Evolutionary conservation across 1,140 invertebrate genomes (phyloP).

Genomic region (Pseudomyrmex cubaensis): DNA sequence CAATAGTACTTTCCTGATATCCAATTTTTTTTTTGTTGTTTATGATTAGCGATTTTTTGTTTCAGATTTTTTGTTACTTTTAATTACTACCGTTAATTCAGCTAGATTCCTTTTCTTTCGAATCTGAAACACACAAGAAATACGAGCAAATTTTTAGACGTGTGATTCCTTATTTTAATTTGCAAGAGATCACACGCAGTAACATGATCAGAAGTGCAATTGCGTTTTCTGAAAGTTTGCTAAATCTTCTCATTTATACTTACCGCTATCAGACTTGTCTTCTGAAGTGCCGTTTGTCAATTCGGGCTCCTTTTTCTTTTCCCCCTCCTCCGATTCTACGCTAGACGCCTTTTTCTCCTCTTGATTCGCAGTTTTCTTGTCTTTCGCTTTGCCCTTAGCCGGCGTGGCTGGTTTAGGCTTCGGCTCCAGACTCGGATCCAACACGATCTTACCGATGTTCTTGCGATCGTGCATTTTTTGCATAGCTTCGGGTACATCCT

Average conservation of each 20-base stretch:
- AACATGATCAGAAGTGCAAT: neutral
- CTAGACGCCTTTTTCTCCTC: slow-evolving; percentile 87
- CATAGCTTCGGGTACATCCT: slow-evolving; percentile 95
- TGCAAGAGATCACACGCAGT: neutral
- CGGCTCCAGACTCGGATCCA: slow-evolving; percentile 92
- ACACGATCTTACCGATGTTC: slow-evolving; percentile 94
- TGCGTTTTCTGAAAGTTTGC: neutral
- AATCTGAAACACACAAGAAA: slow-evolving; percentile 80
- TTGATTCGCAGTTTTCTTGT: slow-evolving; percentile 89
- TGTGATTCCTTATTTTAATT: slow-evolving; percentile 1
- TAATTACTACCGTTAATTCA: slow-evolving; percentile 79
- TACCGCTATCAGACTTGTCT: slow-evolving; percentile 85
- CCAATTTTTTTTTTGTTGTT: slow-evolving; percentile 40
- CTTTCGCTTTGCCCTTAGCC: slow-evolving; percentile 89
- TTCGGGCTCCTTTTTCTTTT: slow-evolving; percentile 86
- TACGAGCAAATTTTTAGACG: neutral
- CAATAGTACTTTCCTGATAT: slow-evolving; percentile 60
- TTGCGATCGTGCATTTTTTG: slow-evolving; percentile 96
- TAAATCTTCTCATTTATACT: slow-evolving; percentile 42
- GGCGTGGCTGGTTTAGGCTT: slow-evolving; percentile 92
- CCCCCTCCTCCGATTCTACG: slow-evolving; percentile 85
- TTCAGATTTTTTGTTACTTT: slow-evolving; percentile 34
- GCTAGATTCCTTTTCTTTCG: slow-evolving; percentile 85
- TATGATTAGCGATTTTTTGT: slow-evolving; percentile 53
- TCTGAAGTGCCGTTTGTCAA: slow-evolving; percentile 86